Evolutionary conservation across 2,888 invertebrate species (phyloP), one percentile per base, ranked within the genome.

Genomic region (Sminthurinus aureus): DNA sequence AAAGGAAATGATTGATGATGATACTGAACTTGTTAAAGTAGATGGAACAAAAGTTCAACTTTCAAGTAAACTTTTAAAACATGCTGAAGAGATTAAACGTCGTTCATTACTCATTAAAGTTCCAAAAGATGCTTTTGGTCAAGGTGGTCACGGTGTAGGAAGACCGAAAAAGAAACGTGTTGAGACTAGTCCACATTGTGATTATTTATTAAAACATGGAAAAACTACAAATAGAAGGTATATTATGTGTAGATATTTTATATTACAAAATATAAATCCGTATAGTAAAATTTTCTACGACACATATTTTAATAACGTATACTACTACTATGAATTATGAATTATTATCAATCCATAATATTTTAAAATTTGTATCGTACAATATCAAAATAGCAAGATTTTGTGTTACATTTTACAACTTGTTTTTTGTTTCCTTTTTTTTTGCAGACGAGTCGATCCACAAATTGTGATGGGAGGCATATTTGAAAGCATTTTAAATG

Each of bases 21-120:
- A 95, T 89, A 95, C 95, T 89, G 96, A 96, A 90, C 92, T 96
- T 83, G 96, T 97, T 0, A 98, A 97, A 90, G 95, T 98, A 0
- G 98, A 98, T 87, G 98, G 98, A 18, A 98, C 97, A 0, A 98
- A 98, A 91, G 94, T 98, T 0, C 97, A 96, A 82, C 91, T 98
- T 52, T 96, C 97, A 18, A 94, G 96, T 78, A 96, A 96, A 90
- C 91, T 98, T 15, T 92, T 98, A 11, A 96, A 96, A 92, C 96
- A 96, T 87, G 96, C 96, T 0, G 98, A 98, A 89, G 95, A 96
- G 89, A 93, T 97, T 86, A 95, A 95, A 89, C 93, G 96, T 0
- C 94, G 96, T 79, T 93, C 95, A 0, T 90, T 96, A 81, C 91
- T 95, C 85, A 92, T 94, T 85, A 97, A 94, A 92, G 95, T 93